Evolutionary conservation across 2,888 invertebrate genomes (phyloP).

Genomic region (Scaptodrosophila latifasciaeformis): DNA sequence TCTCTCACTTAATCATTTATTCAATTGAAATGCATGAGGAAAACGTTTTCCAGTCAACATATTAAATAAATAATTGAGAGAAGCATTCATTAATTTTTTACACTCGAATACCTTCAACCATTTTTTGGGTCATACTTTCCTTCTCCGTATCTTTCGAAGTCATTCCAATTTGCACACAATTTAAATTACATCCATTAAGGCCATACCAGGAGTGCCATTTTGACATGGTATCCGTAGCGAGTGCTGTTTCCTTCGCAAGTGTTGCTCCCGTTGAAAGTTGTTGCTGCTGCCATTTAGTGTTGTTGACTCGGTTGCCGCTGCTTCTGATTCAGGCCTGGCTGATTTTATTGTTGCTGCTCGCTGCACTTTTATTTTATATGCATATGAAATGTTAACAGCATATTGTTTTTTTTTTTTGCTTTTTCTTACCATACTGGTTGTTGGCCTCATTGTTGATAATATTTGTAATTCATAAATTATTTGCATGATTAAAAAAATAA

Average conservation of each 20-base stretch:
- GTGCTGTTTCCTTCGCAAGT: too few relatives aligned
- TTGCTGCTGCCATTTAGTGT: too few relatives aligned
- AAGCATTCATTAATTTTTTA: conserved; percentile 11
- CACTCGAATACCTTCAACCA: conserved; percentile 4
- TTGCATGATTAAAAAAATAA: neutral
- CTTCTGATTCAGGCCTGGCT: too few relatives aligned
- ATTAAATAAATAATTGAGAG: conserved; percentile 32
- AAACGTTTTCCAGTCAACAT: neutral
- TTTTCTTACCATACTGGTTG: too few relatives aligned
- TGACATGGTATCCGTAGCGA: neutral
- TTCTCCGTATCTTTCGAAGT: too few relatives aligned
- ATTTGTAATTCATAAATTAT: neutral
- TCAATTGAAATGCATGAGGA: conserved; percentile 24
- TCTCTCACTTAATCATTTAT: conserved; percentile 40
- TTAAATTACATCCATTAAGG: conserved; percentile 3
- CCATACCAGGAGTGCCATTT: neutral
- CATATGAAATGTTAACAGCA: neutral
- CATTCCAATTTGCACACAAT: neutral
- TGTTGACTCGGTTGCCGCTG: too few relatives aligned
- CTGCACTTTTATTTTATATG: neutral
- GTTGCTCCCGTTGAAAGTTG: too few relatives aligned
- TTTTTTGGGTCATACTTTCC: neutral
- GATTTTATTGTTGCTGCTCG: neutral
- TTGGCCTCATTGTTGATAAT: too few relatives aligned
- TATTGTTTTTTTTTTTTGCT: neutral